Conservation (phyloP, 2,888 invertebrate genomes). For the Eustalomyia histrio region DNA sequence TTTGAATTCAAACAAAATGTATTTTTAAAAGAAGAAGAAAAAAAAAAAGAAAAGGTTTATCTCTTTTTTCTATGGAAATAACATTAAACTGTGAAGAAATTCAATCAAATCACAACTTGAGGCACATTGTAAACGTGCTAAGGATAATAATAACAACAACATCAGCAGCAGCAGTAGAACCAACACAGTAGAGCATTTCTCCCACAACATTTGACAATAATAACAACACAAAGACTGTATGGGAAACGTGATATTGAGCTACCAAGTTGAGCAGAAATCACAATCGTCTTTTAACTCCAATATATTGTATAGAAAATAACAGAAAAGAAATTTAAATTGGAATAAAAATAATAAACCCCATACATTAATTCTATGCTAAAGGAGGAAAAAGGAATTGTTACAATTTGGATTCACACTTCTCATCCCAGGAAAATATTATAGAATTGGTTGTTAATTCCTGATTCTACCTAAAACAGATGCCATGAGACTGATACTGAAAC, state of each 20-base stretch:
- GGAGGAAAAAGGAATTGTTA: conserved; percentile 52
- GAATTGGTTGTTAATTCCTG: no score
- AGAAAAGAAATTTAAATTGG: not conserved
- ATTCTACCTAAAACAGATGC: no score
- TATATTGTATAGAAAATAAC: conserved; percentile 18
- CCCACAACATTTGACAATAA: conserved; percentile 37
- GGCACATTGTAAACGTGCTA: conserved; percentile 56
- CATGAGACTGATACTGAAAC: no score
- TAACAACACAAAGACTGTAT: conserved; percentile 27
- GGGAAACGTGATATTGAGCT: conserved; percentile 62
- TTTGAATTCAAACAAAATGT: conserved; percentile 16
- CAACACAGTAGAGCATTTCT: conserved; percentile 24
- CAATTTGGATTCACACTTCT: conserved; percentile 13
- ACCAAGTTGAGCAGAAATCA: conserved; percentile 67
- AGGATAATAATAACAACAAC: conserved; percentile 59
- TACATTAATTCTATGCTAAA: conserved; percentile 24
- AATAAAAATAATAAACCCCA: conserved; percentile 40
- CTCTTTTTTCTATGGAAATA: conserved; percentile 21
- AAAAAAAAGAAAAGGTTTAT: conserved; percentile 20
- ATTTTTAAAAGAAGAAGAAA: no score
- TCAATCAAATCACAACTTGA: conserved; percentile 60
- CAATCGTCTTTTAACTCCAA: conserved; percentile 61
- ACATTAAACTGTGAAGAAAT: conserved; percentile 39
- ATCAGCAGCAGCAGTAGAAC: conserved; percentile 33
- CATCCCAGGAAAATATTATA: not conserved